A percentile compares a stretch with the other conserved stretches of the same genome.
phyloP scores from a whole-genome alignment of 2,113 vertebrate species.

The Lophura nycthemera region DNA sequence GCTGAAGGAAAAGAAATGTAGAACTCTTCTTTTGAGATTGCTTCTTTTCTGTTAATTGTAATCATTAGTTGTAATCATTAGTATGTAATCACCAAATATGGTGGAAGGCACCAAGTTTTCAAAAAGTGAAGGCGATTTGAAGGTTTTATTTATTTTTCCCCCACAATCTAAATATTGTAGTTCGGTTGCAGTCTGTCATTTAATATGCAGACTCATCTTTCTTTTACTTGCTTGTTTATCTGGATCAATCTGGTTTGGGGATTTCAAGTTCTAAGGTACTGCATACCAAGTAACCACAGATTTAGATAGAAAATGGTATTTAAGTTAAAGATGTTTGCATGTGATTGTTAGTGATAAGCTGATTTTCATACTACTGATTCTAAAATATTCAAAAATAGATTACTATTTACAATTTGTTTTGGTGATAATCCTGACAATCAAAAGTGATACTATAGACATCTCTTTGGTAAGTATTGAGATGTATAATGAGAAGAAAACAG shows the following conservation, averaged over 20 bases:
- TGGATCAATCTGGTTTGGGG: neutral
- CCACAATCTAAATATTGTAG: neutral
- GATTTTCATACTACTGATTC: neutral
- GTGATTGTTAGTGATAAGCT: neutral
- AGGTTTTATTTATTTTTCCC: neutral
- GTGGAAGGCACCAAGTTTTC: neutral
- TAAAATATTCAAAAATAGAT: neutral
- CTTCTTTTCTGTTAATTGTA: neutral
- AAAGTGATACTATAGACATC: neutral
- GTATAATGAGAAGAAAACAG: neutral
- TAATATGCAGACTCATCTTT: neutral
- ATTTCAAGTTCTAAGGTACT: neutral
- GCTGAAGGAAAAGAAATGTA: neutral
- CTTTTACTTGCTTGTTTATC: neutral
- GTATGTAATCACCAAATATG: no score
- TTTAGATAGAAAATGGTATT: neutral
- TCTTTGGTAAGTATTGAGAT: neutral
- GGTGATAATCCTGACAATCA: neutral
- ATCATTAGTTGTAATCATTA: neutral
- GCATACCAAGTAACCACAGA: neutral
- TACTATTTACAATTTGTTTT: neutral
- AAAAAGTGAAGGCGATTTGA: neutral
- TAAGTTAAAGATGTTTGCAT: neutral
- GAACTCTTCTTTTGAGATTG: neutral
- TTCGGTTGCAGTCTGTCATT: neutral